A percentile compares a stretch with the other conserved stretches of the same genome.
phyloP scores from a whole-genome alignment of 2,888 invertebrate genomes.

The Spodoptera exigua region DNA sequence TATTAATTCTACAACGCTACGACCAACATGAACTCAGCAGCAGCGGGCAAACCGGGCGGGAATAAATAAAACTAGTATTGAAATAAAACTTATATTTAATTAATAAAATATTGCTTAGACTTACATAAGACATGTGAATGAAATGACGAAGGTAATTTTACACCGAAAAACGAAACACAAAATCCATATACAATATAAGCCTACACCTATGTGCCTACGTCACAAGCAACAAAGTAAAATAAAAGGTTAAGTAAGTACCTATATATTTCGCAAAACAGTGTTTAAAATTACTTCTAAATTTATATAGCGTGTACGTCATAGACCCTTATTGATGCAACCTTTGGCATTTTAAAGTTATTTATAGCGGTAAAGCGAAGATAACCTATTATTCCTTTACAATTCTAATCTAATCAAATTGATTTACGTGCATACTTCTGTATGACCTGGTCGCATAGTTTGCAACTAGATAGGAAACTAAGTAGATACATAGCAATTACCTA shows the following conservation, averaged over 20 bases:
- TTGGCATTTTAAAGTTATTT: conserved; percentile 31
- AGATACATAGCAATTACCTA: too few species aligned
- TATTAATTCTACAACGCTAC: too few species aligned
- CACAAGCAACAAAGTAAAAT: conserved; percentile 11
- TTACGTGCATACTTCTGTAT: conserved; percentile 21
- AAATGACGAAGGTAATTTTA: too few species aligned
- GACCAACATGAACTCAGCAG: too few species aligned
- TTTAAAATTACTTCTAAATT: conserved; percentile 21
- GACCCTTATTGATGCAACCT: conserved; percentile 34
- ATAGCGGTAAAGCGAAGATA: conserved; percentile 38
- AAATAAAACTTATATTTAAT: too few species aligned
- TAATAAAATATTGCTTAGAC: too few species aligned
- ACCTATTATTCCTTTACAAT: conserved; percentile 28
- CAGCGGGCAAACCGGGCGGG: too few species aligned
- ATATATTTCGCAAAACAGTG: conserved; percentile 11
- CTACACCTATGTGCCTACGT: conserved; percentile 14
- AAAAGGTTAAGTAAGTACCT: conserved; percentile 16
- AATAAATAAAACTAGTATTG: too few species aligned
- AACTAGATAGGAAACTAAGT: not conserved
- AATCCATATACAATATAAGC: conserved; percentile 4
- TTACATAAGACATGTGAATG: too few species aligned
- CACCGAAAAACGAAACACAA: not conserved
- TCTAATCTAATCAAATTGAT: conserved; percentile 40
- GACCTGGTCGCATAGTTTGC: conserved; percentile 11
- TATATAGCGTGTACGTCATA: conserved; percentile 31